Evolutionary conservation across 2,113 vertebrate species (phyloP), one percentile per base, ranked within the genome.

Genomic region (Zeus faber): DNA sequence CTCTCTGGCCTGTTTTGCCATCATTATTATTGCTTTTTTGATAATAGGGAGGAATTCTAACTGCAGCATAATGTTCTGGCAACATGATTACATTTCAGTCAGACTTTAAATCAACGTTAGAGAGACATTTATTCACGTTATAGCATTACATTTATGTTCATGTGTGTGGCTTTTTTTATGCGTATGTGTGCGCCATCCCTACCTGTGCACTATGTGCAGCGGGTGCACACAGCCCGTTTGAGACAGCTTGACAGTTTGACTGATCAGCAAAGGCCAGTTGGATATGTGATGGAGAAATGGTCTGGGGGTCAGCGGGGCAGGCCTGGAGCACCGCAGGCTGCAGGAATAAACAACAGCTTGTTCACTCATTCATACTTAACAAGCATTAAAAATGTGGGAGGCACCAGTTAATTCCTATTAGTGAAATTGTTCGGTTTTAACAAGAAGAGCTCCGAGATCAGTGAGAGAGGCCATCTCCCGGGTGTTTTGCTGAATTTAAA

Each of bases 181-280:
- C 13, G 22, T 24, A 54, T 23, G 37, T 61, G 35, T 10, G 16
- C 33, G 20, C 23, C 39, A 55, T 58, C 55, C 8, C 18, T 84
- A 90, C 89, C 90, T 91, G 87, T 79, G 81, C 49, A 54, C 60
- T 72, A 47, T 81, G 82, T 7, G 74, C 54, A 49, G 54, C 40
- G 40, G 82, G 51, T 37, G 71, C 72, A 62, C 74, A 81, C 50
- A 90, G 76, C 21, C 89, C 89, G 10, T 89, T 92, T 71, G 87
- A 88, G 49, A 89, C 82, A 45, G 80, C 68, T 67, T 73, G 83
- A 80, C 65, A 82, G 70, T 62, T 74, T 62, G 74, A 62, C 70
- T 81, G 85, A 57, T 89, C 83, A 24, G 65, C 64, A 72, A 89
- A 89, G 52, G 72, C 84, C 78, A 90, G 77, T 33, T 84, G 87